Base-by-base conservation (phyloP, 2,797 vertebrate genomes). In the Paguma larvata region DNA sequence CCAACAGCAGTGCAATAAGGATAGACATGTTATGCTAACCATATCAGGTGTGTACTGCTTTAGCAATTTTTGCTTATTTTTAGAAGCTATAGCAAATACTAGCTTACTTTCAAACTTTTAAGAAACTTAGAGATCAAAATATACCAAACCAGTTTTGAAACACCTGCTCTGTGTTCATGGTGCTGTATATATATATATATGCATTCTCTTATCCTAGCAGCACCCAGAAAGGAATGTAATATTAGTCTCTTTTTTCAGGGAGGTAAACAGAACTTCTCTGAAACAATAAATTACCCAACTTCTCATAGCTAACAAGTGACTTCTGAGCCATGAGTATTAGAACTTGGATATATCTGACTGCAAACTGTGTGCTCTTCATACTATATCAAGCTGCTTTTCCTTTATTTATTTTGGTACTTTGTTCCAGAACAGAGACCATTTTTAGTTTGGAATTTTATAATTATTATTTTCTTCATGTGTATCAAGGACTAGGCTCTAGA, bases 381-480 rank as follows among this genome's bases (percentile, higher is more conserved):
- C 4, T 79, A 6, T 59, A 27, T 95, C 63, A 89, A 82, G 56
- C 41, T 89, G 9, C 30, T 34, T 89, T 92, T 80, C 32, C 38
- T 93, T 38, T 83, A 38, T 73, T 82, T 65, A 34, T 92, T 70
- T 53, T 38, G 44, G 75, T 89, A 86, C 86, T 59, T 82, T 67
- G 6, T 82, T 85, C 32, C 53, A 38, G 63, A 89, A 59, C 2
- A 7, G 84, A 68, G 23, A 82, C 89, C 44, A 70, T 89, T 95
- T 95, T 95, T 85, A 34, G 32, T 91, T 85, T 89, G 38, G 14
- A 85, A 38, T 89, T 77, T 91, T 91, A 34, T 84, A 23, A 70
- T 53, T 75, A 83, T 48, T 84, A 44, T 73, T 89, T 93, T 34
- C 75, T 68, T 91, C 25, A 83, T 65, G 4, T 23, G 27, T 85